These are phyloP conservation scores for Tinamus guttatus DNA, from an alignment of 2,113 vertebrate genomes.

Conservation along the genomic window DNA sequence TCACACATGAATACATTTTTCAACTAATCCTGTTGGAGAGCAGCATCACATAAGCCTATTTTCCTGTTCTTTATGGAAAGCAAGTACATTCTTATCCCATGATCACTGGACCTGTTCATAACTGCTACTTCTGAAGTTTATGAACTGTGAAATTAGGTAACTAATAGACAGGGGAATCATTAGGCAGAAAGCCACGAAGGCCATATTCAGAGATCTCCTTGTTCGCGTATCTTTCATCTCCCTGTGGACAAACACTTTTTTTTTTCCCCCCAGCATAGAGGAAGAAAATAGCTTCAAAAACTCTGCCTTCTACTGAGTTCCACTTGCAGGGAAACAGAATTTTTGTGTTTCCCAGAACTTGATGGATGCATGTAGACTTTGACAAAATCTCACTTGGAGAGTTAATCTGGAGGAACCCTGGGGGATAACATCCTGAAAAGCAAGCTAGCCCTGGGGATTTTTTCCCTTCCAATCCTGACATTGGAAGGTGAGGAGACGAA, in stretches of 20 bases:
- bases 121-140: slow-evolving; percentile 47
- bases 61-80: neutral
- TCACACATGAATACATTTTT: neutral
- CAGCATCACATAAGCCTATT: neutral
- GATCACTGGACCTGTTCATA: slow-evolving; percentile 13
- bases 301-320: neutral
- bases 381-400: neutral
- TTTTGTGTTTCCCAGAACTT: neutral
- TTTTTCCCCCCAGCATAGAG: neutral
- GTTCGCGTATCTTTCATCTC: neutral
- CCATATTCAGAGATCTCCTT: neutral
- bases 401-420: neutral
- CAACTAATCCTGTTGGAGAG: neutral
- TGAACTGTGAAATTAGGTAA: slow-evolving; percentile 67
- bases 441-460: neutral
- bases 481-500: no score
- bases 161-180: slow-evolving; percentile 61
- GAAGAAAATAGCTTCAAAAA: slow-evolving; percentile 53
- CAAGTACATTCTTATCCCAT: neutral
- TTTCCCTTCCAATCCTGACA: neutral
- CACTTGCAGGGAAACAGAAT: neutral
- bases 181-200: slow-evolving; percentile 22
- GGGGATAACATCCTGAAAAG: neutral
- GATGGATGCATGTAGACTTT: neutral
- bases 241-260: slow-evolving; percentile 14